Evolutionary conservation across 2,113 vertebrate species (phyloP).

Genomic region (Limanda limanda): DNA sequence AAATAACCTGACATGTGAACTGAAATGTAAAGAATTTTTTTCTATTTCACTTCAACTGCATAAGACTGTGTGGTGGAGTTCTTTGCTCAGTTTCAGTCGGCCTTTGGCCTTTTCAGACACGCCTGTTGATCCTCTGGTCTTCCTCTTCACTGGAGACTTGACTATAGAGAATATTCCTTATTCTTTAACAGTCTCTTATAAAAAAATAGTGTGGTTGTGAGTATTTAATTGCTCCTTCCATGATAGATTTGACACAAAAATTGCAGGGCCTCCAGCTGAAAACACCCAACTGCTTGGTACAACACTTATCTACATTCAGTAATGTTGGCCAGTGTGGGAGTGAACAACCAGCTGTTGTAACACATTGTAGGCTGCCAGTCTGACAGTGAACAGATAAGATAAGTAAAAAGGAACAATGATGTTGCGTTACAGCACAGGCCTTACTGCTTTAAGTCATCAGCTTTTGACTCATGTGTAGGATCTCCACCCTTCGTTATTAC

Average conservation of each 20-base stretch:
- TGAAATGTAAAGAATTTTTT: no score
- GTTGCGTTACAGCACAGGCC: neutral
- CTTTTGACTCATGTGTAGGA: neutral
- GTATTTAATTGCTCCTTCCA: neutral
- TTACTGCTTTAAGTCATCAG: no score
- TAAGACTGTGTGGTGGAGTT: no score
- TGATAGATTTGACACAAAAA: neutral
- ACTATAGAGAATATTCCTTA: no score
- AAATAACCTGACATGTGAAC: no score
- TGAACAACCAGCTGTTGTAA: neutral
- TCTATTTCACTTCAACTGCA: no score
- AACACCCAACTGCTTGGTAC: neutral
- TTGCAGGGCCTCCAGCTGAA: neutral
- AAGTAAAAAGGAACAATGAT: neutral
- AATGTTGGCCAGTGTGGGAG: neutral
- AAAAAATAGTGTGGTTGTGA: neutral
- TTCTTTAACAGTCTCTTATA: no score
- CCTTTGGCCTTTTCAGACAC: no score
- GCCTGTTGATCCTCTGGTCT: no score
- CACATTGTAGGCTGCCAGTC: neutral
- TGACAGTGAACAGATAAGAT: constrained; percentile 21
- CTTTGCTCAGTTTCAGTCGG: no score
- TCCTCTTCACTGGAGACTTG: no score
- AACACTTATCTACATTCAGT: neutral
- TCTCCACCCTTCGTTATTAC: no score